Conservation (phyloP, 2,113 vertebrate species). For the Sinocyclocheilus rhinocerous region DNA sequence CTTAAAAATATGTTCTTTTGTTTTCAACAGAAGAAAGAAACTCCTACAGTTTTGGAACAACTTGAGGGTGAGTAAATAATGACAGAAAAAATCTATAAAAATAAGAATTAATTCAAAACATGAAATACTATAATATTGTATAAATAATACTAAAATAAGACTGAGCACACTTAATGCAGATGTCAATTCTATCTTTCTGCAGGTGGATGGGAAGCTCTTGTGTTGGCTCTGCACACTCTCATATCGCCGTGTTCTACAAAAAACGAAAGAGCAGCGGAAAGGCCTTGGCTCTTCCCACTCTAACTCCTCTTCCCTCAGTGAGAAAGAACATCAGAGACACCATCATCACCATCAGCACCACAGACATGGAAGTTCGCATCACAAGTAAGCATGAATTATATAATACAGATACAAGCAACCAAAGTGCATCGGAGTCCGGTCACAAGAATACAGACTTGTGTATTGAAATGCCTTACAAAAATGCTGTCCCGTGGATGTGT, state of each 20-base stretch:
- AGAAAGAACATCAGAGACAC: slow-evolving; percentile 95
- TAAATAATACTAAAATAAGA: neutral
- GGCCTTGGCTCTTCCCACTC: slow-evolving; percentile 91
- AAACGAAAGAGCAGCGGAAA: slow-evolving; percentile 97
- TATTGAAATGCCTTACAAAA: neutral
- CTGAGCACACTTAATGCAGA: neutral
- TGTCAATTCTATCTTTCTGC: neutral
- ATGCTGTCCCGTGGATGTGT: slow-evolving; percentile 56
- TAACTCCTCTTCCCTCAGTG: slow-evolving; percentile 90
- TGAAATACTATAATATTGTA: neutral
- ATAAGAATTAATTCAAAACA: neutral
- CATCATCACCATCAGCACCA: slow-evolving; percentile 88
- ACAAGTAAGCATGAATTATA: slow-evolving; percentile 80
- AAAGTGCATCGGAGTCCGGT: neutral
- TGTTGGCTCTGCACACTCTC: slow-evolving; percentile 98
- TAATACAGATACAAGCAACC: neutral
- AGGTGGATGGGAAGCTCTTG: slow-evolving; percentile 97
- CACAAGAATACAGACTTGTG: neutral
- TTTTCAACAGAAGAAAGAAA: no score
- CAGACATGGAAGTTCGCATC: slow-evolving; percentile 88
- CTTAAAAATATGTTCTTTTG: no score
- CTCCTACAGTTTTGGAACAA: no score
- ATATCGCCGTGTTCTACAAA: slow-evolving; percentile 96
- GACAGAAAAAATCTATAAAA: no score
- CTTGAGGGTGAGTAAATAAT: no score